A percentile compares a stretch with the other conserved stretches of the same genome.
phyloP scores from a whole-genome alignment of 2,797 vertebrate species.

The Coregonus ussuriensis region DNA sequence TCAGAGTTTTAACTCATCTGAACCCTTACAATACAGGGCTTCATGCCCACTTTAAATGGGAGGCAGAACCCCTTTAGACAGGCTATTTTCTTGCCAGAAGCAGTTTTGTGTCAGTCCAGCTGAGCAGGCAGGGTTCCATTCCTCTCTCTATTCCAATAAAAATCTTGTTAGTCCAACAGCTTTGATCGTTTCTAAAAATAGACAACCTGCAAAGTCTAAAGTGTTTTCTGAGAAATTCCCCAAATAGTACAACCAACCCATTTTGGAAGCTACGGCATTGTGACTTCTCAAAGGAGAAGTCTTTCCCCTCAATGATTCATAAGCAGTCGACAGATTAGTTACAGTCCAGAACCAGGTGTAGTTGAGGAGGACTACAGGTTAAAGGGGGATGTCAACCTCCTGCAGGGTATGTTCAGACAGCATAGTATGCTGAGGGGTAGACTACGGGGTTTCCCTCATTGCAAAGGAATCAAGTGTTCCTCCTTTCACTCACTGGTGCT shows the following conservation, averaged over 20 bases:
- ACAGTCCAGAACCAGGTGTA: conserved; percentile 22
- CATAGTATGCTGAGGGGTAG: not conserved
- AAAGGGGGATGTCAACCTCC: conserved; percentile 6
- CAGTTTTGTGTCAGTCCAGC: not conserved
- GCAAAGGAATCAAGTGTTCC: conserved; percentile 4
- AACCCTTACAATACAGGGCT: conserved; percentile 38
- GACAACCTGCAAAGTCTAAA: not conserved
- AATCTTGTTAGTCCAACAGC: conserved; percentile 18
- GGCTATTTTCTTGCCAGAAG: not conserved
- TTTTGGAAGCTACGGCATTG: conserved; percentile 46
- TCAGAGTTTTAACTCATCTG: conserved; percentile 20
- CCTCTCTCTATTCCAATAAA: conserved; percentile 30
- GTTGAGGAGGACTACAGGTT: conserved; percentile 14
- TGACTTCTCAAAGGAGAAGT: conserved; percentile 55
- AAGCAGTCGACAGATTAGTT: conserved; percentile 19
- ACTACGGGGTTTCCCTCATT: not conserved
- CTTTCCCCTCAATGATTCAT: conserved; percentile 39
- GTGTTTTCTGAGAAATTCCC: not conserved
- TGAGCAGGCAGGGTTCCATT: conserved; percentile 4
- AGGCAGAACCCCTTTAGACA: conserved; percentile 19
- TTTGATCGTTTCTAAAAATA: not conserved
- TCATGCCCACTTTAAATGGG: conserved; percentile 52
- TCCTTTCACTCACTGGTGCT: not conserved
- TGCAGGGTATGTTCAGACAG: not conserved
- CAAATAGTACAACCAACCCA: conserved; percentile 33